phyloP scores from a whole-genome alignment of 2,113 vertebrate species.

The Nyctibius bracteatus region DNA sequence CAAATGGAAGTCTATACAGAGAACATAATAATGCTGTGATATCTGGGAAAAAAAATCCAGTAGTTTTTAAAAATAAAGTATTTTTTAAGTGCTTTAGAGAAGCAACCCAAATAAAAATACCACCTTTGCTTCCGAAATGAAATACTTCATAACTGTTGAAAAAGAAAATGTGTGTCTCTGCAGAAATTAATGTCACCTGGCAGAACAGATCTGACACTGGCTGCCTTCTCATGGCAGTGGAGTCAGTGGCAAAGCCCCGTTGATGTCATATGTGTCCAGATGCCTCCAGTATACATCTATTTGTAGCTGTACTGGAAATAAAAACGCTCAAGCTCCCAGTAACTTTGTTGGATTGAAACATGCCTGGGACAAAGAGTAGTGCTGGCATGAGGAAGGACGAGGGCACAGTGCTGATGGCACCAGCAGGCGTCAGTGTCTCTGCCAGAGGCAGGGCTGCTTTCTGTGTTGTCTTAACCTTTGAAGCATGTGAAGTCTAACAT shows the following conservation, averaged over 20 bases:
- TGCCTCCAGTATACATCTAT: not conserved
- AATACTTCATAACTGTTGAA: not conserved
- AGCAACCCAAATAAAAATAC: not conserved
- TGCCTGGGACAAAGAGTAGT: not conserved
- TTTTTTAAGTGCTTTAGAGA: not conserved
- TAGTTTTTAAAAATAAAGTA: not conserved
- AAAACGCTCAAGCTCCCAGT: not conserved
- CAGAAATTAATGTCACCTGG: fast-evolving
- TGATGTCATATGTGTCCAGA: not conserved
- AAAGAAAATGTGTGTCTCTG: not conserved
- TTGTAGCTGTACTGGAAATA: not conserved
- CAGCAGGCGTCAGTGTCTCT: not conserved
- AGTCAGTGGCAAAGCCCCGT: not conserved
- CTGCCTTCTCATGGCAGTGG: not conserved
- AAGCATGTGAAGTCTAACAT: not conserved
- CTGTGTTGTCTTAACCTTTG: not conserved
- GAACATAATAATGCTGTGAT: not conserved
- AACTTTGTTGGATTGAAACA: not conserved
- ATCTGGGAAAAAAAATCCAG: not conserved
- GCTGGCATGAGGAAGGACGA: not conserved
- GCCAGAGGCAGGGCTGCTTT: not conserved
- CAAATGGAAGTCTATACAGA: not conserved
- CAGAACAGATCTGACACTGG: fast-evolving
- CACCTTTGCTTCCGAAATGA: not conserved
- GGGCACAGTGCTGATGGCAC: fast-evolving